Evolutionary conservation across 2,888 invertebrate genomes (phyloP).

Genomic region (Malthinus seriepunctatus): DNA sequence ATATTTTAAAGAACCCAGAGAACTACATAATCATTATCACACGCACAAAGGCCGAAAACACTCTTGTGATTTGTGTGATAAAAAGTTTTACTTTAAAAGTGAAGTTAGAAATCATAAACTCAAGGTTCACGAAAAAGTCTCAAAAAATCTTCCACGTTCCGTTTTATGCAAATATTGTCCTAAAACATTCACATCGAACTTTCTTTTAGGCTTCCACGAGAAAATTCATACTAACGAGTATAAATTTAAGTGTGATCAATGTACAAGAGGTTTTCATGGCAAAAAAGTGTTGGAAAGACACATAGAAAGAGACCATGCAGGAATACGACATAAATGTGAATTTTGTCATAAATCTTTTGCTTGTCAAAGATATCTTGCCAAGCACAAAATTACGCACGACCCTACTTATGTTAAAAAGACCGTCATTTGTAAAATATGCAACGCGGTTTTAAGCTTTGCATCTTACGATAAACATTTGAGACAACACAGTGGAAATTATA

Average conservation of each 20-base stretch:
- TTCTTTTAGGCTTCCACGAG: constrained; percentile 16
- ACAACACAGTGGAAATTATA: background rate
- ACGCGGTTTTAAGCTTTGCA: constrained; percentile 6
- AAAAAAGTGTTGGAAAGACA: constrained; percentile 30
- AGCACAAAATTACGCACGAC: constrained; percentile 29
- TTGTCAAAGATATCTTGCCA: constrained; percentile 38
- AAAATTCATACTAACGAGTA: constrained; percentile 44
- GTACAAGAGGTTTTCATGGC: constrained; percentile 44
- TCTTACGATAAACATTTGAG: constrained; percentile 9
- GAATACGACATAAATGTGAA: constrained; percentile 41
- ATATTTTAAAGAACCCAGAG: too few species aligned
- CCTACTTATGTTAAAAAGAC: constrained; percentile 22
- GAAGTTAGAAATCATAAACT: too few species aligned
- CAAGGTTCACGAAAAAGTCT: too few species aligned
- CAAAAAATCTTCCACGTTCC: constrained; percentile 36
- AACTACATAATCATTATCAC: too few species aligned
- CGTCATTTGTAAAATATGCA: constrained; percentile 26
- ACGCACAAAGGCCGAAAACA: too few species aligned
- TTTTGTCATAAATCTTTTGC: constrained; percentile 54
- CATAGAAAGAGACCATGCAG: constrained; percentile 25
- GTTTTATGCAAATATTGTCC: constrained; percentile 42
- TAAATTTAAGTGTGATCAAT: constrained; percentile 44
- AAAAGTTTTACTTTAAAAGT: constrained; percentile 19
- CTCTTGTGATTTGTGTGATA: constrained; percentile 45
- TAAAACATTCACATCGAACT: constrained; percentile 45